Evolutionary conservation across 2,888 invertebrate species (phyloP), one percentile per base, ranked within the genome.

Genomic region (Erpobdella octoculata): DNA sequence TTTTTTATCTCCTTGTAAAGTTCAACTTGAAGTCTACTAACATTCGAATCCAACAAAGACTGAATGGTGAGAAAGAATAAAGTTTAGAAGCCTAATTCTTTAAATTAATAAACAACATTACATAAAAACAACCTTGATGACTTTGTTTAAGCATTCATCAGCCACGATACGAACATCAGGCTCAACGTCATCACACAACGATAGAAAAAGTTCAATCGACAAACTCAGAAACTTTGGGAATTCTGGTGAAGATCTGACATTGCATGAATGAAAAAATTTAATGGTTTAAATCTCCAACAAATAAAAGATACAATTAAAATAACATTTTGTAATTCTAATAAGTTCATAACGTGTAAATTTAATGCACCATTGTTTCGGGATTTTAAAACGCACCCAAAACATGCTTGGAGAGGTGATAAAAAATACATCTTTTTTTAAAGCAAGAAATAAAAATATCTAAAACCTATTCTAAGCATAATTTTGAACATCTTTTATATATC

Each of bases 1-100:
- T 88, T 88, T 81, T 90, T 90, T 61, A 92, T 89, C 84, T 90
- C 91, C 77, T 89, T 89, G 79, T 90, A 91, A 59, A 92, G 84
- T 82, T 91, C 91, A 79, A 90, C 88, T 79, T 90, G 88, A 71
- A 92, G 86, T 78, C 90, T 88, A 35, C 88, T 88, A 15, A 89
- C 86, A 76, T 89, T 88, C 28, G 87, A 87, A 79, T 89, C 89
- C 75, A 88, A 86, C 78, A 89, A 83, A 37, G 79, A 78, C 82
- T 83, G 74, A 2, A 73, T 59, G 2, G 18, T 21, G 1, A 25
- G 25, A 21, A 4, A 59, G n/a, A 28, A 21, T 28, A 6, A 59
- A 59, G n/a, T n/a, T n/a, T n/a, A n/a, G n/a, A n/a, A n/a, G n/a
- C n/a, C n/a, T n/a, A n/a, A n/a, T n/a, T n/a, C 18, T 53, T 4